Evolutionary conservation across 2,113 vertebrate species (phyloP), one percentile per base, ranked within the genome.

Genomic region (Scalopus aquaticus): DNA sequence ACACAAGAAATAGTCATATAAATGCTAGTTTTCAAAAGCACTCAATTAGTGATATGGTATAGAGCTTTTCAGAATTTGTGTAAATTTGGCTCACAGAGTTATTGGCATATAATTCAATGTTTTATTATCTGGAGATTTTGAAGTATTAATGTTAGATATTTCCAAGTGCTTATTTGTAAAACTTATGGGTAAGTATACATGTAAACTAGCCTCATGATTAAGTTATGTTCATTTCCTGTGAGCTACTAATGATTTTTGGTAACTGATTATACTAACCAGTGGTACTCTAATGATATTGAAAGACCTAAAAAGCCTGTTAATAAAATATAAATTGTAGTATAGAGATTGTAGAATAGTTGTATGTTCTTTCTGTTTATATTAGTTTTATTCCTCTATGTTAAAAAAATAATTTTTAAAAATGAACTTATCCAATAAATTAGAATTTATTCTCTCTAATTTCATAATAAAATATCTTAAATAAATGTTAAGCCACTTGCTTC

Each of bases 1-100:
- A 69, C 19, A 56, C 30, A 86, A 89, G 64, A 84, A 93, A 70
- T 64, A 65, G n/a, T 2, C 6, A 11, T 51, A 83, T 72, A 74
- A 96, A 67, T 78, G 26, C 62, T 58, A 64, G 42, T 80, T 73
- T 95, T 92, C 64, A 28, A 89, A 92, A 88, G 32, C 28, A 84
- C 49, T 88, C 24, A 20, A 26, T 73, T 69, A 65, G 24, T 78
- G 30, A 35, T n/a, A 82, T 13, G 67, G 35, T 54, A 32, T 49
- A 62, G 19, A 49, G 28, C 7, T 62, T 95, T 90, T 62, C 67
- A 81, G 30, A 95, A 77, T 70, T 88, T 87, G 26, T 79, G 5
- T 79, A 92, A 82, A 90, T 95, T 79, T 87, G 44, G 26, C n/a
- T 82, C 11, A 83, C 35, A 86, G 39, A 87, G 64, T 24, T 77